Conservation (phyloP, 2,797 vertebrate species). For the Enteromius trimaculatus region DNA sequence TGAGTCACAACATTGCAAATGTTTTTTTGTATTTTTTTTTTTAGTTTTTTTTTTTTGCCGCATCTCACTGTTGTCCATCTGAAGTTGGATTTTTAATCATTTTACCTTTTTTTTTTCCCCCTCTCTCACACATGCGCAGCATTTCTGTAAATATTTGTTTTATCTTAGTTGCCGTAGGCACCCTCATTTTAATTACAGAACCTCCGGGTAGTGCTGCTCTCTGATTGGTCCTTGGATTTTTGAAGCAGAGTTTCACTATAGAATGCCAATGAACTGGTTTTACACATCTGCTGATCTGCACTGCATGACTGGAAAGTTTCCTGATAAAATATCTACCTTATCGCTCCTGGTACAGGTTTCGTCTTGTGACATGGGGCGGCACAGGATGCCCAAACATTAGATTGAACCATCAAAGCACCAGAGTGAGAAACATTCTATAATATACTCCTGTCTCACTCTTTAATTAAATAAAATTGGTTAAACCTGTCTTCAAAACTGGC, state of each 20-base stretch:
- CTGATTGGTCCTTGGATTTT: conserved; percentile 19
- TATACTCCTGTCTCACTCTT: not conserved
- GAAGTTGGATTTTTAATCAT: not conserved
- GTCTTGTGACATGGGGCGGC: not conserved
- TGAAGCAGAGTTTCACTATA: not conserved
- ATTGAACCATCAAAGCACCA: not conserved
- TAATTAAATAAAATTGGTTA: conserved; percentile 18
- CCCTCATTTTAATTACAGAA: conserved; percentile 26
- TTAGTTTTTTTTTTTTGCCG: not conserved
- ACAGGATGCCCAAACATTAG: not conserved
- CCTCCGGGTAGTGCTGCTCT: not conserved
- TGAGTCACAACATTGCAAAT: not conserved
- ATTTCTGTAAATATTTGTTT: conserved; percentile 29
- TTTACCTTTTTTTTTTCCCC: not conserved
- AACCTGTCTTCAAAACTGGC: not conserved
- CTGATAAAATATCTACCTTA: not conserved
- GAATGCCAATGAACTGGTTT: conserved; percentile 15
- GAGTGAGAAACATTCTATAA: not conserved
- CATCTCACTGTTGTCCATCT: not conserved
- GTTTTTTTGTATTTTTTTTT: no score
- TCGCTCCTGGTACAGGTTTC: not conserved
- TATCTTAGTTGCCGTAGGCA: not conserved
- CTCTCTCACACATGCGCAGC: not conserved
- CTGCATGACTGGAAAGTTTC: conserved; percentile 15
- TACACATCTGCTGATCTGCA: not conserved